Percentiles rank a stretch among this genome's conserved stretches.
phyloP scores from a whole-genome alignment of 1,140 invertebrate genomes.

The Acromyrmex echinatior region DNA sequence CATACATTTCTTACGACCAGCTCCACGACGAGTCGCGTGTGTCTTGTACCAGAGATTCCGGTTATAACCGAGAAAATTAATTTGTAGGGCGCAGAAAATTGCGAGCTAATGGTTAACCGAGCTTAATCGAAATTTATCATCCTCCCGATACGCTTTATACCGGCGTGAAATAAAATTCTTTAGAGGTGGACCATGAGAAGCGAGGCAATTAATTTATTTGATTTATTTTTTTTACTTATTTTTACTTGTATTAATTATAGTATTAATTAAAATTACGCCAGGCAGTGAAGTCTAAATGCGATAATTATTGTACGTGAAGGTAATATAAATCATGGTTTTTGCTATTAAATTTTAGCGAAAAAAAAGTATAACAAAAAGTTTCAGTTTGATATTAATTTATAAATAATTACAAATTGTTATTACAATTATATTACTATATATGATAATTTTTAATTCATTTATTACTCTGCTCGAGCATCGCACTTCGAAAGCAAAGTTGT shows the following conservation, averaged over 20 bases:
- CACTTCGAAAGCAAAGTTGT: conserved; percentile 22
- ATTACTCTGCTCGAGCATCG: neutral
- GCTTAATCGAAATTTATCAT: conserved; percentile 54
- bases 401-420: neutral
- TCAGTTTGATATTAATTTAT: neutral
- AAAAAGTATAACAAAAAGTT: neutral
- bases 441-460: neutral
- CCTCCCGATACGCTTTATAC: conserved; percentile 25
- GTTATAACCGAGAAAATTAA: conserved; percentile 51
- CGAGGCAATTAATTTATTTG: conserved; percentile 21
- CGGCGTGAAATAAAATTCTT: conserved; percentile 49
- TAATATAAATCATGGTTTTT: neutral
- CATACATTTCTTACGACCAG: conserved; percentile 60
- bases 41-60: conserved; percentile 32
- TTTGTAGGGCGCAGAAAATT: conserved; percentile 46
- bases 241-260: conserved; percentile 30
- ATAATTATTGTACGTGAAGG: neutral
- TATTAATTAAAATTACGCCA: conserved; percentile 33
- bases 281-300: neutral
- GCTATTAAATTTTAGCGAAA: neutral
- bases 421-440: neutral
- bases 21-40: conserved; percentile 44
- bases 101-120: conserved; percentile 36
- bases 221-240: conserved; percentile 14
- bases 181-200: neutral